phyloP scores from a whole-genome alignment of 2,797 vertebrate species.

The Lerista edwardsae region DNA sequence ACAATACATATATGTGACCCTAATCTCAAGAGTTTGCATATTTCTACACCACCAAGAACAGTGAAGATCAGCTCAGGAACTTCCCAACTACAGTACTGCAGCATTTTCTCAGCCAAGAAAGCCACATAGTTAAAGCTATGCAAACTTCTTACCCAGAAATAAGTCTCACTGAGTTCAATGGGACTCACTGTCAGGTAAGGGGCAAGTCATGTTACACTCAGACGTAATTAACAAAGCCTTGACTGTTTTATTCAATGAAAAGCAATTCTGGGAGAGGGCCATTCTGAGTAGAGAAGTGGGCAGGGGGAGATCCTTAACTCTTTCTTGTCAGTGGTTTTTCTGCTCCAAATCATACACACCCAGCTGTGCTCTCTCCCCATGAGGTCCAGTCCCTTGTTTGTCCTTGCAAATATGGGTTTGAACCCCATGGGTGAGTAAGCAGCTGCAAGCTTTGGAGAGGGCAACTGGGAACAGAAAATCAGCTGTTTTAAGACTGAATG shows the following conservation, averaged over 20 bases:
- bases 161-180: neutral
- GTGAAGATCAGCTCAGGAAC: neutral
- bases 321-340: neutral
- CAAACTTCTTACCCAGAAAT: neutral
- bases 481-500: too few species aligned
- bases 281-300: neutral
- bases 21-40: neutral
- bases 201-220: neutral
- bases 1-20: neutral
- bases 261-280: neutral
- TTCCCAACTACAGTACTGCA: neutral
- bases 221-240: neutral
- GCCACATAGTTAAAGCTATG: too few species aligned
- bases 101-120: neutral
- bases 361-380: neutral
- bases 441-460: neutral
- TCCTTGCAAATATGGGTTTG: neutral
- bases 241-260: neutral
- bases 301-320: neutral
- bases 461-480: neutral
- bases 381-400: neutral
- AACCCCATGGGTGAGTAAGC: neutral
- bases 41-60: neutral
- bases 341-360: neutral
- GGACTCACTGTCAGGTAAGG: neutral